A percentile compares a stretch with the other conserved stretches of the same genome.
Conservation (phyloP, 35 echinoderm and acorn worm species). For the Apostichopus californicus region DNA sequence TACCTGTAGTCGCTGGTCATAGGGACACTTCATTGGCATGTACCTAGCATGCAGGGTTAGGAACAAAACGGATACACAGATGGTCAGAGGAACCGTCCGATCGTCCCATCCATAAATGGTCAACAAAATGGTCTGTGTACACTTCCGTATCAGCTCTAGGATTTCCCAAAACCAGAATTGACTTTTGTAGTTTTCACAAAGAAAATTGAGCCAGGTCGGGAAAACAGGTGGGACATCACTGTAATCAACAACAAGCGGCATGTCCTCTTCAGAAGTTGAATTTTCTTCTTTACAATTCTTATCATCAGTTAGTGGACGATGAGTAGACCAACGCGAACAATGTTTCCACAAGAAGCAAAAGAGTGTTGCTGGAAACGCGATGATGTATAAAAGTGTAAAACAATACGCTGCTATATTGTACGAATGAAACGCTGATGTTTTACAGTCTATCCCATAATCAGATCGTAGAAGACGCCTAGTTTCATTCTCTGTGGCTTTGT, state of each 20-base stretch:
- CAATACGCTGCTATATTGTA: too few relatives aligned
- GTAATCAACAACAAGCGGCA: constrained; percentile 21
- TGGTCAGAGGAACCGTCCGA: constrained; percentile 5
- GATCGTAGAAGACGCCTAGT: neutral
- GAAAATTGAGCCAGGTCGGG: constrained; percentile 47
- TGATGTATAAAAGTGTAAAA: neutral
- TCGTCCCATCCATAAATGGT: constrained; percentile 31
- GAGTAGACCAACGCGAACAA: neutral
- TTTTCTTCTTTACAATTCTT: neutral
- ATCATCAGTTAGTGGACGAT: neutral
- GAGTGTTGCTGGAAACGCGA: neutral
- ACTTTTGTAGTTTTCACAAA: constrained; percentile 68
- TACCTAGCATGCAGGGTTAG: neutral
- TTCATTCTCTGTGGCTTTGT: constrained; percentile 8
- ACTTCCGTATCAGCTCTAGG: constrained; percentile 58
- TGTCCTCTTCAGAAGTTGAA: neutral
- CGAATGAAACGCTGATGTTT: neutral
- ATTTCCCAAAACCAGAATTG: constrained; percentile 73
- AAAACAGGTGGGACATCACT: constrained; percentile 20
- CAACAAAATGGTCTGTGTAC: neutral
- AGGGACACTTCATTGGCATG: constrained; percentile 6
- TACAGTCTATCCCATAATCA: neutral
- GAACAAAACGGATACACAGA: constrained; percentile 14
- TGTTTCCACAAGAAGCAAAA: constrained; percentile 17
- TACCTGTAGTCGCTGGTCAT: constrained; percentile 33